These are phyloP conservation scores for Eumeta japonica DNA, from an alignment of 1,140 invertebrate genomes.

Conservation along the genomic window DNA sequence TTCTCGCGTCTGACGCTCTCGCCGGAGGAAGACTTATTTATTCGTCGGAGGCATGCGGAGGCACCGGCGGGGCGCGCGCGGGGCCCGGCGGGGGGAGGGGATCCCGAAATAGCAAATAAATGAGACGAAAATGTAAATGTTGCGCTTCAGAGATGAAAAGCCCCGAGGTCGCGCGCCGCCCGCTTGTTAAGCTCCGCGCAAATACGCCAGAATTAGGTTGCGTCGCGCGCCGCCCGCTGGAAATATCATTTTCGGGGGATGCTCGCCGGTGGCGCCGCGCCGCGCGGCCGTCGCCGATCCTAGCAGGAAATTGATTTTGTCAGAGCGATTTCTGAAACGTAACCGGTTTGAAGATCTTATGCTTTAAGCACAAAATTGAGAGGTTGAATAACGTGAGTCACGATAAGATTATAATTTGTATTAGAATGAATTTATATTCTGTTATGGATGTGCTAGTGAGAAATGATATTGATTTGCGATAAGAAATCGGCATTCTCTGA, in stretches of 20 bases:
- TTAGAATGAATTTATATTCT: no score
- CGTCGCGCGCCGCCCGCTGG: no score
- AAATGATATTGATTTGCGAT: no score
- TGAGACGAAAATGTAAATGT: slow-evolving; percentile 59
- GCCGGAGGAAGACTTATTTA: slow-evolving; percentile 48
- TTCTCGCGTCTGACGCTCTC: slow-evolving; percentile 43
- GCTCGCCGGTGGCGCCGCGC: slow-evolving; percentile 11
- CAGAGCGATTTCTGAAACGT: no score
- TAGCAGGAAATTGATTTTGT: no score
- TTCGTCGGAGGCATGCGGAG: slow-evolving; percentile 39
- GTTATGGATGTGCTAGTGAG: no score
- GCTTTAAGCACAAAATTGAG: no score
- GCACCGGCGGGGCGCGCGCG: slow-evolving; percentile 20
- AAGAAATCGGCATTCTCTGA: no score
- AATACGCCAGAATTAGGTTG: slow-evolving; percentile 54
- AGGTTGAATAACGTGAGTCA: no score
- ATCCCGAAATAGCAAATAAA: slow-evolving; percentile 56
- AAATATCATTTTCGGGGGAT: slow-evolving; percentile 49
- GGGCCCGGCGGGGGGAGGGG: slow-evolving; percentile 19
- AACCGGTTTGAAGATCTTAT: no score
- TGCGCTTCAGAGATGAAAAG: slow-evolving; percentile 56
- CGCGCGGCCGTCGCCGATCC: no score
- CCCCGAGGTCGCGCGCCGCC: slow-evolving; percentile 31
- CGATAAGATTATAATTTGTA: no score
- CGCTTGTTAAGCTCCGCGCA: slow-evolving; percentile 52